Conservation (phyloP, 2,797 vertebrate genomes). For the Falco novaeseelandiae region DNA sequence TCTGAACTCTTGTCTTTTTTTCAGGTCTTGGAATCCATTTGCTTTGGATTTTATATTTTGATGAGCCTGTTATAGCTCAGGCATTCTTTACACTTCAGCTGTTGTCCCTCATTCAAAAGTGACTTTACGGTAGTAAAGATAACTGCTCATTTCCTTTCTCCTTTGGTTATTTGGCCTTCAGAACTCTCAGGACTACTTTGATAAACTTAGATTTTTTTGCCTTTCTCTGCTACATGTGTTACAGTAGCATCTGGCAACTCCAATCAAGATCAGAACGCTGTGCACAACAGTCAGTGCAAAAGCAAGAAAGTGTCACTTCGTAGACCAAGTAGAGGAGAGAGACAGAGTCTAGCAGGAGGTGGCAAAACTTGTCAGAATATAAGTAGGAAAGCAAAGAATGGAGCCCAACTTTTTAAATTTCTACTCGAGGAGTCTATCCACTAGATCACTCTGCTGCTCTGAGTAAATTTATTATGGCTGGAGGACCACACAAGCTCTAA, state of each 20-base stretch:
- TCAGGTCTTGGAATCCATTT: not conserved
- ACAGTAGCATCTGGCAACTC: not conserved
- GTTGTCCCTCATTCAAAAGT: not conserved
- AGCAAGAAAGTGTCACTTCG: not conserved
- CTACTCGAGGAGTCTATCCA: not conserved
- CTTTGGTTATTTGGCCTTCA: not conserved
- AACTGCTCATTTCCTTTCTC: not conserved
- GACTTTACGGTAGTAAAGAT: not conserved
- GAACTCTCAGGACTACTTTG: not conserved
- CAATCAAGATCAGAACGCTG: not conserved
- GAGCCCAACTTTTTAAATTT: not conserved
- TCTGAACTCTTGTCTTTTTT: not conserved
- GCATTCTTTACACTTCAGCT: not conserved
- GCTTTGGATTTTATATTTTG: slow-evolving; percentile 27
- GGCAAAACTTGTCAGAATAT: not conserved
- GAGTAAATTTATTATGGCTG: not conserved
- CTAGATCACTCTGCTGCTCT: not conserved
- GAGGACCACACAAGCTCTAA: not conserved
- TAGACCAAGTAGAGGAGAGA: not conserved
- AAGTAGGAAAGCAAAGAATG: not conserved
- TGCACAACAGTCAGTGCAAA: not conserved
- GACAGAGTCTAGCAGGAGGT: not conserved
- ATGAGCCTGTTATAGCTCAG: not conserved
- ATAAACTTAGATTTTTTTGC: not conserved
- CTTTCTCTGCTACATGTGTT: not conserved